Evolutionary conservation across 2,888 invertebrate species (phyloP).

Genomic region (Phytoseiulus persimilis): DNA sequence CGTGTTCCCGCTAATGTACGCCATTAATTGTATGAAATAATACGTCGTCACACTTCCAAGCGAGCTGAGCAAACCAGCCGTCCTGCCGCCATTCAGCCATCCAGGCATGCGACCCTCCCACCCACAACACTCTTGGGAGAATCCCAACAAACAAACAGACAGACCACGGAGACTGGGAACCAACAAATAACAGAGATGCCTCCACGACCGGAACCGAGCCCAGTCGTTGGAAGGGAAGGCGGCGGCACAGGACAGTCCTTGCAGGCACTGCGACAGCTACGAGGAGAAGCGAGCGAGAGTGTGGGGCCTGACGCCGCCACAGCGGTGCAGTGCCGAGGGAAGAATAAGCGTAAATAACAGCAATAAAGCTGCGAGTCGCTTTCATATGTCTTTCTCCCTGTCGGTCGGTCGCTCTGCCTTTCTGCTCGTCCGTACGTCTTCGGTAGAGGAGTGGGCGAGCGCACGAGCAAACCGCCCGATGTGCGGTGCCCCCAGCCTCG

Average conservation of each 20-base stretch:
- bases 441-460: background rate
- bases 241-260: background rate
- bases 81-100: background rate
- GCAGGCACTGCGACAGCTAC: background rate
- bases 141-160: background rate
- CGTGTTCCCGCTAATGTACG: background rate
- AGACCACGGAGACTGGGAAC: background rate
- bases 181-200: slow-evolving; percentile 5
- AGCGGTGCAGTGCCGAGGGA: background rate
- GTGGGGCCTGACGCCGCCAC: background rate
- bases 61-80: background rate
- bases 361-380: background rate
- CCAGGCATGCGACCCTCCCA: background rate
- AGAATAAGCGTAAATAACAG: slow-evolving; percentile 5
- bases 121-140: slow-evolving; percentile 5
- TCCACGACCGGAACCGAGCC: background rate
- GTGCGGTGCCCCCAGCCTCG: background rate
- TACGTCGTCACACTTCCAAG: background rate
- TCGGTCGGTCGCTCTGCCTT: background rate
- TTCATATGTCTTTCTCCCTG: background rate
- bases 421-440: background rate
- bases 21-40: slow-evolving; percentile 5
- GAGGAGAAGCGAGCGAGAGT: background rate
- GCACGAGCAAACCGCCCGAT: too few species aligned
- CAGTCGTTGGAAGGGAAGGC: background rate